Evolutionary conservation across 1,140 invertebrate genomes (phyloP).

Genomic region (Lamellibrachia luymesi): DNA sequence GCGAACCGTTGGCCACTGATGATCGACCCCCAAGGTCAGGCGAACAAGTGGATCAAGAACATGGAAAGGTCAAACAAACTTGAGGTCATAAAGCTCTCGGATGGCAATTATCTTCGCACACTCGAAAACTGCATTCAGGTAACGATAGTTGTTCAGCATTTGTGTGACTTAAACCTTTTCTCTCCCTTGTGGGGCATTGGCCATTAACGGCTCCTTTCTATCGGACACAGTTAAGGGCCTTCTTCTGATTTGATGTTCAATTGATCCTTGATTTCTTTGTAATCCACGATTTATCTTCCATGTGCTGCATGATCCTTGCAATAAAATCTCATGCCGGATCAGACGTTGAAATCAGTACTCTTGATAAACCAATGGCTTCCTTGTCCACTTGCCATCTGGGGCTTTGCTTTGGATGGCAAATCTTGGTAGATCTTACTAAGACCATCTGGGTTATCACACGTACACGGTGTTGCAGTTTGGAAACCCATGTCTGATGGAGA

Average conservation of each 20-base stretch:
- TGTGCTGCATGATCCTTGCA: no score
- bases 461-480: slow-evolving; percentile 48
- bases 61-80: slow-evolving; percentile 57
- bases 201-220: no score
- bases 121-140: slow-evolving; percentile 58
- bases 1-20: slow-evolving; percentile 57
- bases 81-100: slow-evolving; percentile 52
- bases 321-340: no score
- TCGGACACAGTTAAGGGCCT: no score
- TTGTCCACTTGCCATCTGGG: no score
- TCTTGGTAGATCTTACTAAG: no score
- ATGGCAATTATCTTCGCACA: slow-evolving; percentile 48
- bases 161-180: neutral
- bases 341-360: no score
- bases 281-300: neutral
- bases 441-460: no score
- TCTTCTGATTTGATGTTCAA: no score
- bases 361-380: no score
- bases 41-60: slow-evolving; percentile 59
- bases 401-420: no score
- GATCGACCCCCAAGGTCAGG: slow-evolving; percentile 58
- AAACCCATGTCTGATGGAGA: slow-evolving; percentile 56
- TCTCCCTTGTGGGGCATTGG: no score
- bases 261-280: neutral
- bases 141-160: slow-evolving; percentile 14